Base-by-base conservation (phyloP, 2,888 invertebrate species). In the Andrena camellia region DNA sequence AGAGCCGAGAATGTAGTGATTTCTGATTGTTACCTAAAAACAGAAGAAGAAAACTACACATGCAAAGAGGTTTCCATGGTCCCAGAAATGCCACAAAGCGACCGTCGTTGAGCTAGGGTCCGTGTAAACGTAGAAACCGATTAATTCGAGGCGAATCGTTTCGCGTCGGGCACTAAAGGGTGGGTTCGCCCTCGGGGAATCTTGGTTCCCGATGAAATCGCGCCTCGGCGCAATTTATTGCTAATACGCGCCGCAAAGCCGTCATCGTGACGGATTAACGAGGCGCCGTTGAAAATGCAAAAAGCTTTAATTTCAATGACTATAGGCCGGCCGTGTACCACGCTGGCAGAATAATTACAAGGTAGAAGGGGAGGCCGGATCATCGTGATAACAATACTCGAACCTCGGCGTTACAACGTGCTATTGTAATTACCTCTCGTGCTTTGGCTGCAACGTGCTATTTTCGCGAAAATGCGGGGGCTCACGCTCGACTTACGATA, bases 321-420 rank as follows among this genome's bases (percentile, higher is more conserved):
- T 82, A 79, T 64, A 83, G 81, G 64, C 66, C 26, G 59, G 33
- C 73, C 73, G 75, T 59, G 67, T 63, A 62, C 68, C n/a, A 52
- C 8, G n/a, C 67, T 13, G 66, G 70, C 33, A 66, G 76, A 81
- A 86, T 86, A 86, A 86, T 86, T 86, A 86, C 81, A 76, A 76
- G 86, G 78, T 78, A 68, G 63, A 59, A 54, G 62, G 70, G 75
- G 71, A 33, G 78, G 67, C 26, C 69, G 87, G 87, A 87, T 87
- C 81, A 82, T 83, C 81, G 81, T 80, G 87, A 87, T 87, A 87
- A 87, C 84, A 86, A 86, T 86, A 87, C 87, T 86, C 78, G 79
- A 70, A 79, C 71, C 74, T 67, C 59, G 81, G 52, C 74, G 86
- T 82, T 78, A 75, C 72, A 78, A 54, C 86, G 66, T 78, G 82